Evolutionary conservation across 2,797 vertebrate species (phyloP), one percentile per base, ranked within the genome.

Genomic region (Micrastur ruficollis): DNA sequence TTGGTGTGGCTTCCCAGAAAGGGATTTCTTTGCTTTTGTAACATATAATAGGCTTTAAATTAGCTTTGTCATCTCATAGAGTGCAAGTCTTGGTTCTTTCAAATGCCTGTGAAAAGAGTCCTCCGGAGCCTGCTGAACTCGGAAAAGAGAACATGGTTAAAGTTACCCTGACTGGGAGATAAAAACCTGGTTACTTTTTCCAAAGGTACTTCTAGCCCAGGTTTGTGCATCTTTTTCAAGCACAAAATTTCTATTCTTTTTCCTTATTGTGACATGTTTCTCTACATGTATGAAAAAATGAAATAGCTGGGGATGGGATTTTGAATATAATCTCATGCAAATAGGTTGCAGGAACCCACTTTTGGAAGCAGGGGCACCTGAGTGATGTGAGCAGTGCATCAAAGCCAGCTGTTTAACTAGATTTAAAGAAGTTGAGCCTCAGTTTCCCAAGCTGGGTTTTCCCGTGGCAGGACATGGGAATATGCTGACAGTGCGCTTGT

Each of bases 211-310:
- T 6, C 22, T n/a, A 1, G 4, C 49, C 63, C 36, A 6, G 58
- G 29, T 29, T 61, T 8, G 27, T 15, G 14, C 8, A 0, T 67
- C 46, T 15, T 56, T 36, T 22, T 50, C 55, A 63, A 46, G 20
- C 15, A 4, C 5, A 4, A 8, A 29, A 17, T 44, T 74, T 47
- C 47, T 36, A 4, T 55, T 31, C 36, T 52, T 27, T 31, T 58
- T 19, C 11, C 9, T 19, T 47, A 40, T 7, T 5, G 4, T 12
- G 55, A 25, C 32, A 6, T 12, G 13, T 31, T 74, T 40, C 31
- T 16, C 6, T 29, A 0, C 2, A 0, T 1, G 2, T 8, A 1
- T 12, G 52, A 17, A 44, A 59, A 58, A 68, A 46, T 4, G 2
- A n/a, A 47, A 12, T 14, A 18, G 23, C 1, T 17, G 52, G 42